phyloP scores from a whole-genome alignment of 1,140 invertebrate species.

The Pogonomyrmex californicus region DNA sequence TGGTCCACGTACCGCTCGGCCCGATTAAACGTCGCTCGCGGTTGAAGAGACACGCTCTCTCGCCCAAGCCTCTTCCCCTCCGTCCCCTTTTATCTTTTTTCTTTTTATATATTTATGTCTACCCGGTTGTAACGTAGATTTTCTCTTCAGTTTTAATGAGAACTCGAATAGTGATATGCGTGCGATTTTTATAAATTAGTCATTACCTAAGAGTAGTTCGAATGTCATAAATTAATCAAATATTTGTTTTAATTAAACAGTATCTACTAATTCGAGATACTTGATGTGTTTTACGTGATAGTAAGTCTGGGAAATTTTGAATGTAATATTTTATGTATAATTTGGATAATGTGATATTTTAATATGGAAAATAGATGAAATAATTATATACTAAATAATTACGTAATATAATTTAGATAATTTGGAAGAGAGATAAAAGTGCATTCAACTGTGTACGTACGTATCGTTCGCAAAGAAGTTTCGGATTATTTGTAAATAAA shows the following conservation, averaged over 20 bases:
- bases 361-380: no score
- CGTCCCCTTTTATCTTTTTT: neutral
- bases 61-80: neutral
- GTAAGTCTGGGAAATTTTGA: no score
- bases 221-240: neutral
- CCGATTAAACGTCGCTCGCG: slow-evolving; percentile 37
- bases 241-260: slow-evolving; percentile 1
- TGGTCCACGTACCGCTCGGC: slow-evolving; percentile 50
- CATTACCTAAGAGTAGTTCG: neutral
- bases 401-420: no score
- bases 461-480: neutral
- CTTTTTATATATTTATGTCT: slow-evolving; percentile 14
- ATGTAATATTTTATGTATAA: no score
- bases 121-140: neutral
- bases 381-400: no score
- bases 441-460: neutral
- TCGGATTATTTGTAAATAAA: slow-evolving; percentile 1
- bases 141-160: neutral
- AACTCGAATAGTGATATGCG: neutral
- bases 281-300: no score
- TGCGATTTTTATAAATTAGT: neutral
- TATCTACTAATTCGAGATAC: no score
- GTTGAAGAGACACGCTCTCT: slow-evolving; percentile 30
- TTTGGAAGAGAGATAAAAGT: neutral
- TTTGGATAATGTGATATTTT: no score